A percentile compares a stretch with the other conserved stretches of the same genome.
phyloP scores from a whole-genome alignment of 2,888 invertebrate genomes.

The Scaptodrosophila latifasciaeformis region DNA sequence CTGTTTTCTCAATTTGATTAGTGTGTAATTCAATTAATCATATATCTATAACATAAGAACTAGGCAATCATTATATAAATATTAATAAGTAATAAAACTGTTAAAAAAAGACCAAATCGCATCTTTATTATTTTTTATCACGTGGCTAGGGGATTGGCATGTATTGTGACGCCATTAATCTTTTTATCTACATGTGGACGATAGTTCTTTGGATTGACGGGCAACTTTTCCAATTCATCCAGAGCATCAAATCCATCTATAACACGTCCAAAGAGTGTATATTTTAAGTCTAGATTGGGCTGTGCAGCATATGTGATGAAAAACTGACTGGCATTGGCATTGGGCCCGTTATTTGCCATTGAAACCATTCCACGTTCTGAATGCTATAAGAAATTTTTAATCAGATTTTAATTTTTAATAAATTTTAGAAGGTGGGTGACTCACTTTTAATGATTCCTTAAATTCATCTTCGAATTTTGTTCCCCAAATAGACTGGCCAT shows the following conservation, averaged over 20 bases:
- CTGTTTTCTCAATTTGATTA: constrained; percentile 63
- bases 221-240: constrained; percentile 95
- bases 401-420: neutral
- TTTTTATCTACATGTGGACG: constrained; percentile 90
- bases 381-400: constrained; percentile 82
- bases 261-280: constrained; percentile 96
- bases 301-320: constrained; percentile 97
- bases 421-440: neutral
- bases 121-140: constrained; percentile 68
- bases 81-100: constrained; percentile 25
- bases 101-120: too few species aligned
- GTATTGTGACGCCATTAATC: constrained; percentile 93
- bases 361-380: constrained; percentile 88
- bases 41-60: constrained; percentile 41
- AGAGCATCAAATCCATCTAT: constrained; percentile 98
- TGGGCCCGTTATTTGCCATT: constrained; percentile 99
- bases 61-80: constrained; percentile 39
- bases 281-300: constrained; percentile 96
- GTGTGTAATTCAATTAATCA: constrained; percentile 39
- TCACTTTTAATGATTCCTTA: constrained; percentile 91
- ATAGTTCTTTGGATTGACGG: constrained; percentile 95
- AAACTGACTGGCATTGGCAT: constrained; percentile 98
- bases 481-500: constrained; percentile 97
- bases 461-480: constrained; percentile 98
- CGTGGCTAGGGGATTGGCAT: constrained; percentile 97